Evolutionary conservation across 1,140 invertebrate species (phyloP), one percentile per base, ranked within the genome.

Genomic region (Pectinophora gossypiella): DNA sequence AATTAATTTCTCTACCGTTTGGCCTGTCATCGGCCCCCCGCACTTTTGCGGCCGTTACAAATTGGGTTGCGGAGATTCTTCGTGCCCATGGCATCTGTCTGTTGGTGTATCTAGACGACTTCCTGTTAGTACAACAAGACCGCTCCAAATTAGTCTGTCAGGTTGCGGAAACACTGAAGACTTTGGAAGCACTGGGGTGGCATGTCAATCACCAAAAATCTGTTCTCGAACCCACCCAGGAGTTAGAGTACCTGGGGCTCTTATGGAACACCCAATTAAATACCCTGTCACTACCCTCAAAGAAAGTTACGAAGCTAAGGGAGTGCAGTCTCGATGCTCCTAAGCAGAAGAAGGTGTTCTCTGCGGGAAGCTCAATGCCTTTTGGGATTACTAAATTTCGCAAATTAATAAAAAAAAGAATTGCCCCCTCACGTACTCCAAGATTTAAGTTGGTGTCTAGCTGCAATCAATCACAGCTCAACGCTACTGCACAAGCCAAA

Each of bases 361-460:
- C 20, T 45, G 3, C 2, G 1, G 21, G 19, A 45, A n/a, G 6
- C 20, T 1, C 43, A 45, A 13, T 1, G 15, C 2, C 6, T 45
- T 7, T 13, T 48, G 3, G 43, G 32, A 2, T 35, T 16, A 6
- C 36, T 59, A 4, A 80, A 89, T 1, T 84, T 81, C 55, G 83
- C 85, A 76, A 51, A 89, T 89, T 48, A 86, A 27, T 1, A 32
- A 12, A 52, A 13, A n/a, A 7, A 15, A 23, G 3, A 10, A 3
- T 10, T 61, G 5, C 23, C 48, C 9, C 7, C 9, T 9, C 3
- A 9, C 9, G 55, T 50, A 4, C 35, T 51, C 1, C 12, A 48
- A 2, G 64, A 70, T 19, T 49, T 55, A 19, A 2, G 21, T 10
- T 70, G 61, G 57, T 67, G 63, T 57, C n/a, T 18, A 19, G 18